Evolutionary conservation across 2,888 invertebrate species (phyloP).

Genomic region (Drosophila anomalata): DNA sequence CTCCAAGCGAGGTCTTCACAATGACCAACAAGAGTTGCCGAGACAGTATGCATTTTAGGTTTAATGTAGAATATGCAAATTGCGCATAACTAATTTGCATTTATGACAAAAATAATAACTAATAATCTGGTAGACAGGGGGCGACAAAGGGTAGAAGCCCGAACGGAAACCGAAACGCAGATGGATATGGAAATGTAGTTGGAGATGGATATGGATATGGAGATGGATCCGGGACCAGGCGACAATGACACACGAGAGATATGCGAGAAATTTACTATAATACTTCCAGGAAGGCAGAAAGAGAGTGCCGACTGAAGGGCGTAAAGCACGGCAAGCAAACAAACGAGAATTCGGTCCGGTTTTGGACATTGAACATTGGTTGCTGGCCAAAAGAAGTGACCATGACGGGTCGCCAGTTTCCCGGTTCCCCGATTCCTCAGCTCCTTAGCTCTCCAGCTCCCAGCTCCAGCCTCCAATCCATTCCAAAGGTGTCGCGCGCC

Average conservation of each 20-base stretch:
- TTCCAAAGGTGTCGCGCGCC: constrained; percentile 73
- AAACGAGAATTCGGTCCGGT: constrained; percentile 38
- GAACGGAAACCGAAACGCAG: constrained; percentile 43
- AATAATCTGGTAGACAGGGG: constrained; percentile 60
- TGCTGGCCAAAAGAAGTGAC: constrained; percentile 59
- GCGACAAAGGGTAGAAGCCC: not conserved
- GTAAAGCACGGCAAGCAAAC: constrained; percentile 55
- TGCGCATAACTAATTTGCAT: constrained; percentile 75
- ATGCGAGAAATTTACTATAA: constrained; percentile 80
- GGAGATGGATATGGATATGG: constrained; percentile 21
- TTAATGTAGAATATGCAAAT: constrained; percentile 79
- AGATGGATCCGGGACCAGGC: constrained; percentile 35
- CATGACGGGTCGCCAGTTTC: constrained; percentile 60
- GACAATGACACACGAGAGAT: constrained; percentile 67
- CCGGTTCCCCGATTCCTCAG: not conserved
- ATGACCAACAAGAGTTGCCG: constrained; percentile 38
- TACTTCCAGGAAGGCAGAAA: constrained; percentile 75
- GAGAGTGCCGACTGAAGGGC: constrained; percentile 55
- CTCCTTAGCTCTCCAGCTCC: constrained; percentile 6
- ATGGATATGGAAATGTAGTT: constrained; percentile 15
- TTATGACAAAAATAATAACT: constrained; percentile 76
- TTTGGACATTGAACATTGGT: constrained; percentile 47
- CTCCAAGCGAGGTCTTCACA: constrained; percentile 6
- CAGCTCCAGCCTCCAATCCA: constrained; percentile 20
- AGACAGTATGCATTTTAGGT: constrained; percentile 36